Conservation (phyloP, 2,797 vertebrate genomes). For the Choloepus didactylus region DNA sequence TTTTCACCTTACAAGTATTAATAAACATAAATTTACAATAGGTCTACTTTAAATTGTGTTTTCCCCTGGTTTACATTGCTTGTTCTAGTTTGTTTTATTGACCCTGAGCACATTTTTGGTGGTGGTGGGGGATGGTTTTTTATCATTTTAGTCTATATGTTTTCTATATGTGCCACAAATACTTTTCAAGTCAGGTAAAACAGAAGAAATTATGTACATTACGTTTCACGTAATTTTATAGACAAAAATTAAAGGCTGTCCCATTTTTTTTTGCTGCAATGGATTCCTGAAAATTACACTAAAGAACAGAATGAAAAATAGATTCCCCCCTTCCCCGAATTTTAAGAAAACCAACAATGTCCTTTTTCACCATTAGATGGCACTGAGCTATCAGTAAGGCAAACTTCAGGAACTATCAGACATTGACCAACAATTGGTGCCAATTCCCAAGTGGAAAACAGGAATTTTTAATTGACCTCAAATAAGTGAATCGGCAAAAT, state of each 20-base stretch:
- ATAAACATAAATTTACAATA: neutral
- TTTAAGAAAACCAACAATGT: conserved; percentile 12
- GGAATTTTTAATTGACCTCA: neutral
- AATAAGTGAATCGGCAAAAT: neutral
- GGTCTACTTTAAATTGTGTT: neutral
- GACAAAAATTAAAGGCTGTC: neutral
- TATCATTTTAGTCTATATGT: neutral
- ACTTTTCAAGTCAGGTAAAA: conserved; percentile 17
- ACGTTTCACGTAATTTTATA: neutral
- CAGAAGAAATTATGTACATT: neutral
- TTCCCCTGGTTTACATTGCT: neutral
- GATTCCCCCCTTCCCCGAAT: neutral
- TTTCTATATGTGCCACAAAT: neutral
- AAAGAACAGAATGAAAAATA: conserved; percentile 43
- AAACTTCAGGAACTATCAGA: neutral
- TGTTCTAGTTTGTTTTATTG: conserved; percentile 33
- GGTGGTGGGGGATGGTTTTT: neutral
- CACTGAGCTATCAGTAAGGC: conserved; percentile 39
- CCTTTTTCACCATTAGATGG: conserved; percentile 64
- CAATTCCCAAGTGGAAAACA: neutral
- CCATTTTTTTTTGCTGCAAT: neutral
- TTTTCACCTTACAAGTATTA: neutral
- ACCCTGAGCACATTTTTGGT: neutral
- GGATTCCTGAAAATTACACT: conserved; percentile 31
- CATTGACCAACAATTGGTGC: neutral